Conservation (phyloP, 2,888 invertebrate species). For the Dendrolimus pini region DNA sequence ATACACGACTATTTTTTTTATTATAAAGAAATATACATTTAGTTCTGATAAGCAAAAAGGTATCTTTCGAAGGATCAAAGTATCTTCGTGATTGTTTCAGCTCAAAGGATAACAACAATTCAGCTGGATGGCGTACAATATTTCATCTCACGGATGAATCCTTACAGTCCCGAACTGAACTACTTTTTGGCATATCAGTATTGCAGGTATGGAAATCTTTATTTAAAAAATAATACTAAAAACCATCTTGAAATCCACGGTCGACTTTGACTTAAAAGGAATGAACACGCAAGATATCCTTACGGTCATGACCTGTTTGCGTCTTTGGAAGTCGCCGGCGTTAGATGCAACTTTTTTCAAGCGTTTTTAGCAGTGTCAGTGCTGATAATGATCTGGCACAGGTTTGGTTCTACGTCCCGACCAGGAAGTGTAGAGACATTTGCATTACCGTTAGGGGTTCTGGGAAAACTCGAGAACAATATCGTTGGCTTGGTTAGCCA, state of each 20-base stretch:
- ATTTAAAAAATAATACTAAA: not conserved
- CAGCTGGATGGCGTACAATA: conserved; percentile 91
- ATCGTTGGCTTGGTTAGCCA: conserved; percentile 34
- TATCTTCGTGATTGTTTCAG: conserved; percentile 68
- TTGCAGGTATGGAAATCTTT: conserved; percentile 72
- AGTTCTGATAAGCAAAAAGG: too few relatives aligned
- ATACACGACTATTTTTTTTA: too few relatives aligned
- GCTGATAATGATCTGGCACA: conserved; percentile 8
- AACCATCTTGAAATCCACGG: not conserved
- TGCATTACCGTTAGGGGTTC: conserved; percentile 63
- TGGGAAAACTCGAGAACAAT: conserved; percentile 54
- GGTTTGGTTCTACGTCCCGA: conserved; percentile 36
- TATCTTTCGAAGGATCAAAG: not conserved
- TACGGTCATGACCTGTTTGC: not conserved
- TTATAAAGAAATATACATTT: too few relatives aligned
- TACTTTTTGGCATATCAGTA: conserved; percentile 93
- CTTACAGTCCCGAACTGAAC: conserved; percentile 90
- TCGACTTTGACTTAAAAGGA: not conserved
- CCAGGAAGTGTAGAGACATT: conserved; percentile 62
- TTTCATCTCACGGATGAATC: conserved; percentile 91
- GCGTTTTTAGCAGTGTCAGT: not conserved
- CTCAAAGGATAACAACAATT: conserved; percentile 91
- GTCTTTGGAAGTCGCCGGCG: not conserved
- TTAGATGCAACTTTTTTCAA: not conserved
- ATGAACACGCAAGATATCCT: not conserved